These are phyloP conservation scores for Apodemus sylvaticus DNA, from an alignment of 2,113 vertebrate species.

Conservation along the genomic window DNA sequence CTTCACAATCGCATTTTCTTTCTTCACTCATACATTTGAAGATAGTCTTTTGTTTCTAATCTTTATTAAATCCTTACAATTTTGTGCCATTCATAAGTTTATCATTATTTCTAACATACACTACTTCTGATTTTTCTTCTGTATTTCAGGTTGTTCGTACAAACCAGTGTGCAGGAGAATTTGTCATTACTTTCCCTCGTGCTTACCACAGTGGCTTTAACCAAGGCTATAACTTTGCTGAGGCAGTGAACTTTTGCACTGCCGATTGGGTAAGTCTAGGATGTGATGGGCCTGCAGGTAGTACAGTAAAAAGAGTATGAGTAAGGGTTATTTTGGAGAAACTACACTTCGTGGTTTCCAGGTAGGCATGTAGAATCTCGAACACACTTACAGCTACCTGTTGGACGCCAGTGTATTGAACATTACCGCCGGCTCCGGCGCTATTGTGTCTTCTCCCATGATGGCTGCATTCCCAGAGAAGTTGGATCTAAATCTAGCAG, in stretches of 20 bases:
- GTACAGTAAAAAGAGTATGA: not conserved
- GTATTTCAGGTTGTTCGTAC: constrained; percentile 92
- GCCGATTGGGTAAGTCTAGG: constrained; percentile 93
- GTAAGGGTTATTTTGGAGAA: constrained; percentile 77
- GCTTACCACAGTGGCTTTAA: constrained; percentile 98
- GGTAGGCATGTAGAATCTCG: not conserved
- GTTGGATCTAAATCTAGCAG: constrained; percentile 94
- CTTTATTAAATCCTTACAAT: not conserved
- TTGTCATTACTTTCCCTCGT: constrained; percentile 96
- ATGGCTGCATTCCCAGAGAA: constrained; percentile 96
- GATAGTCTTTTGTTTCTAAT: not conserved
- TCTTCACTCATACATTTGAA: not conserved
- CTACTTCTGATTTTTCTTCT: not conserved
- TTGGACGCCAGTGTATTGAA: constrained; percentile 94
- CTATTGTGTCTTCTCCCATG: constrained; percentile 96
- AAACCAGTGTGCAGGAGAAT: constrained; percentile 97
- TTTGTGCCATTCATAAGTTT: not conserved
- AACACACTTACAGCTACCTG: constrained; percentile 86
- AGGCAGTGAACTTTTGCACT: constrained; percentile 98
- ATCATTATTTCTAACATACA: not conserved
- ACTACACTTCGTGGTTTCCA: not conserved
- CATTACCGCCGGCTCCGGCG: constrained; percentile 93
- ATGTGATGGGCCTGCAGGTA: not conserved
- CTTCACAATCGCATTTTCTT: not conserved
- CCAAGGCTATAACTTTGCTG: constrained; percentile 98